phyloP scores from a whole-genome alignment of 2,113 vertebrate genomes.

The Variabilichromis moorii region DNA sequence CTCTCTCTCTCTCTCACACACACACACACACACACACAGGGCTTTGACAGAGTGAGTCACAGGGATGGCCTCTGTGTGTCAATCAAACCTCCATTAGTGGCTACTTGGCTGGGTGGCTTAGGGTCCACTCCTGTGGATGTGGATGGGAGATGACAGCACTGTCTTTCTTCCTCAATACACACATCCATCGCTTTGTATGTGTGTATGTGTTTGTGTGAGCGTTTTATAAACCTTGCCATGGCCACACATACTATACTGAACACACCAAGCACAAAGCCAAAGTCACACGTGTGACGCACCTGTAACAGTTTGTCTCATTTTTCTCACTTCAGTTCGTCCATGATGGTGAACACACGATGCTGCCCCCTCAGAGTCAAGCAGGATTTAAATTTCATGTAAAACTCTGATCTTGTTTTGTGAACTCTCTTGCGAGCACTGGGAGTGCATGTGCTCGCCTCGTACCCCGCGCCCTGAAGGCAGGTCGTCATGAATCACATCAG shows the following conservation, averaged over 20 bases:
- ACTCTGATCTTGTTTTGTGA: slow-evolving; percentile 3
- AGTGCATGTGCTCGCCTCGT: not conserved
- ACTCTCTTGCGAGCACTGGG: not conserved
- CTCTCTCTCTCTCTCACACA: not conserved
- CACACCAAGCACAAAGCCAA: not conserved
- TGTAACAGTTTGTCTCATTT: not conserved
- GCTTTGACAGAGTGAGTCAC: slow-evolving; percentile 6
- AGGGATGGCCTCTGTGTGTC: slow-evolving; percentile 12
- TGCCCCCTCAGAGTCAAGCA: not conserved
- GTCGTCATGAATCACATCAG: slow-evolving; percentile 43
- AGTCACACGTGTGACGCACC: not conserved
- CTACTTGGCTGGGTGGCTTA: slow-evolving; percentile 20
- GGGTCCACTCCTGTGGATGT: slow-evolving; percentile 11
- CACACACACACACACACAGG: not conserved
- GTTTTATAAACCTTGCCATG: not conserved
- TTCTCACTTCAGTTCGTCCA: not conserved
- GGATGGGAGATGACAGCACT: slow-evolving; percentile 42
- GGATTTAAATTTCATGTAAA: slow-evolving; percentile 10
- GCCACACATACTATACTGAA: not conserved
- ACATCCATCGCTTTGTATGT: not conserved
- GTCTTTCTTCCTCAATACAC: slow-evolving; percentile 12
- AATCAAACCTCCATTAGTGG: slow-evolving; percentile 55
- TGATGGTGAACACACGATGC: not conserved
- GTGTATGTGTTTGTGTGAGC: not conserved
- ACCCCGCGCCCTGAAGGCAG: slow-evolving; percentile 17